Conservation (phyloP, 2,797 vertebrate genomes). For the Girardinus metallicus region DNA sequence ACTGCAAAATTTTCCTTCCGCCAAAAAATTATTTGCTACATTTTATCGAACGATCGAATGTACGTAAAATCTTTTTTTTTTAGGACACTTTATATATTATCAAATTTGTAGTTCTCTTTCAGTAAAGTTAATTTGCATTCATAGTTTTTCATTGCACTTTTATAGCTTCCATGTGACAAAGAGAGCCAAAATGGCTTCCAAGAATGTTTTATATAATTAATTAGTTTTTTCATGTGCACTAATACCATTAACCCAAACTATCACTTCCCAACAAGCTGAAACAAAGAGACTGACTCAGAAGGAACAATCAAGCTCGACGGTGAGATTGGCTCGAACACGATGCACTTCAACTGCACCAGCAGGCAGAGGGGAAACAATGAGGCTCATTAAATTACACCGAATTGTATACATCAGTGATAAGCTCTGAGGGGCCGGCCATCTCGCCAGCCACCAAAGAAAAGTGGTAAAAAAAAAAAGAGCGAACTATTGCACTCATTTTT, state of each 20-base stretch:
- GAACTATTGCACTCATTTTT: conserved; percentile 53
- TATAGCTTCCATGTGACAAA: neutral
- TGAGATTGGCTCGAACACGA: conserved; percentile 37
- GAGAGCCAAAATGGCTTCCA: neutral
- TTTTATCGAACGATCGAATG: neutral
- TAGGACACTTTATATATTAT: neutral
- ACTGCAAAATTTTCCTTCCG: neutral
- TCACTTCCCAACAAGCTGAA: conserved; percentile 1
- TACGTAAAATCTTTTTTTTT: neutral
- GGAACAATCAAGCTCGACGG: conserved; percentile 31
- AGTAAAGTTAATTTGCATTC: neutral
- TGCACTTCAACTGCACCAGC: conserved; percentile 34
- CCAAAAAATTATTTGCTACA: neutral
- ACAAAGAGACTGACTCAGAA: conserved; percentile 23
- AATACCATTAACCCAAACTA: conserved; percentile 6
- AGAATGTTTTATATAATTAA: neutral
- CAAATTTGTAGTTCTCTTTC: neutral
- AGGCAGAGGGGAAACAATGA: conserved; percentile 37
- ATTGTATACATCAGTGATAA: conserved; percentile 68
- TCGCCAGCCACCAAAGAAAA: conserved; percentile 39
- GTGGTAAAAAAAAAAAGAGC: neutral
- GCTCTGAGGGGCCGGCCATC: conserved; percentile 47
- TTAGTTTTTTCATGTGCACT: neutral
- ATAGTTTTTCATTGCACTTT: neutral
- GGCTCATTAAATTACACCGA: conserved; percentile 73